Percentiles rank a stretch among this genome's conserved stretches.
phyloP scores from a whole-genome alignment of 2,888 invertebrate genomes.

The Alloscopus bannaensis region DNA sequence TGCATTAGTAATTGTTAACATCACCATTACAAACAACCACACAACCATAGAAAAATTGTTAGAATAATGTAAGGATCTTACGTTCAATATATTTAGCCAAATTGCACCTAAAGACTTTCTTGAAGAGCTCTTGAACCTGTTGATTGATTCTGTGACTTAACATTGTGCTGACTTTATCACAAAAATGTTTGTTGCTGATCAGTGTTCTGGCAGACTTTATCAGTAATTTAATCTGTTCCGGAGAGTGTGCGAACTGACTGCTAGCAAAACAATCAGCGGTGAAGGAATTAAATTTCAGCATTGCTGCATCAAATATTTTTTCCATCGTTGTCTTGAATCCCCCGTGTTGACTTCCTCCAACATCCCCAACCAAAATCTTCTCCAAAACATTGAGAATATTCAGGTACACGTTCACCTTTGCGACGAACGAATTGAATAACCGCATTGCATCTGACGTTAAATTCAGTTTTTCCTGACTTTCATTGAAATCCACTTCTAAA shows the following conservation, averaged over 20 bases:
- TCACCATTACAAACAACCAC: no score
- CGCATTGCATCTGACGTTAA: not conserved
- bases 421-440: slow-evolving; percentile 30
- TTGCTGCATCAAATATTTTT: slow-evolving; percentile 46
- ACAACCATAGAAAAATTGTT: not conserved
- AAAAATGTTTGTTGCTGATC: slow-evolving; percentile 45
- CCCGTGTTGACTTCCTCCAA: slow-evolving; percentile 4
- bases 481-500: slow-evolving; percentile 50
- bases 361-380: slow-evolving; percentile 56
- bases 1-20: not conserved
- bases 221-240: slow-evolving; percentile 33
- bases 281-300: slow-evolving; percentile 25
- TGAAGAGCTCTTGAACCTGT: slow-evolving; percentile 47
- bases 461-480: slow-evolving; percentile 32
- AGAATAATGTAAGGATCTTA: slow-evolving; percentile 10
- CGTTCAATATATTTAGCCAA: slow-evolving; percentile 45
- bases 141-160: slow-evolving; percentile 58
- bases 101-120: slow-evolving; percentile 58
- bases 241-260: slow-evolving; percentile 2
- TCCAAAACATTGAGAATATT: slow-evolving; percentile 62
- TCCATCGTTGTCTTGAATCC: slow-evolving; percentile 62
- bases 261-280: slow-evolving; percentile 33
- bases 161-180: slow-evolving; percentile 44
- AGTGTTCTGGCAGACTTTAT: slow-evolving; percentile 39
- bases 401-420: slow-evolving; percentile 52